Percentiles rank a stretch among this genome's conserved stretches.
Evolutionary conservation across 2,113 vertebrate genomes (phyloP).

Genomic region (Marcusenius ussheri): DNA sequence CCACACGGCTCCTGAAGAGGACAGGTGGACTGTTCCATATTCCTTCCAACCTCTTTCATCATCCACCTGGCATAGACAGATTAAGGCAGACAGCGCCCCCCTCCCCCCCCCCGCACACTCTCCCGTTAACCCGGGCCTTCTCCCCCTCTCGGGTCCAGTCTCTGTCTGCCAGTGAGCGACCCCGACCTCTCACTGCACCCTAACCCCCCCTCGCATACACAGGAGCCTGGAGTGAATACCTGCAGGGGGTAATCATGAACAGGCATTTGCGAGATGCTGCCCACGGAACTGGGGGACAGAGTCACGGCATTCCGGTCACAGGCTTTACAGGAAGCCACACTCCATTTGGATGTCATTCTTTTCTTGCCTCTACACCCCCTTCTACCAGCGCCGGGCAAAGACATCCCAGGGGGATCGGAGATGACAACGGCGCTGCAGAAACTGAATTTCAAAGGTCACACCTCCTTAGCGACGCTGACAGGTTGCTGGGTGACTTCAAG

Average conservation of each 20-base stretch:
- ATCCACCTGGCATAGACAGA: conserved; percentile 21
- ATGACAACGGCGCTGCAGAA: not conserved
- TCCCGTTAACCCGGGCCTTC: not conserved
- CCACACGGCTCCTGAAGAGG: conserved; percentile 8
- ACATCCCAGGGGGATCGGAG: not conserved
- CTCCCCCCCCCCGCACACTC: not conserved
- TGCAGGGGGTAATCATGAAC: not conserved
- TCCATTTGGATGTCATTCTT: not conserved
- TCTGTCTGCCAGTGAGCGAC: not conserved
- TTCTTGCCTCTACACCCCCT: not conserved
- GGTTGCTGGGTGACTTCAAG: not conserved
- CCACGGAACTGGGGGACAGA: not conserved
- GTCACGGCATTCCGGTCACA: conserved; percentile 1
- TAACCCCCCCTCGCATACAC: not conserved
- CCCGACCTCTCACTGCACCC: not conserved
- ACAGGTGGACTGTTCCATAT: conserved; percentile 23
- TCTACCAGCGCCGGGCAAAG: not conserved
- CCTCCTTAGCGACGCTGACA: not conserved
- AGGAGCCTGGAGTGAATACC: not conserved
- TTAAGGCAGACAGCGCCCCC: not conserved
- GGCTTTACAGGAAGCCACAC: not conserved
- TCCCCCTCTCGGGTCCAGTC: not conserved
- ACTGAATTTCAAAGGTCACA: conserved; percentile 1
- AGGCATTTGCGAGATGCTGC: not conserved
- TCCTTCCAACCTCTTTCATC: conserved; percentile 23